phyloP scores from a whole-genome alignment of 2,113 vertebrate genomes.

The Paramisgurnus dabryanus region DNA sequence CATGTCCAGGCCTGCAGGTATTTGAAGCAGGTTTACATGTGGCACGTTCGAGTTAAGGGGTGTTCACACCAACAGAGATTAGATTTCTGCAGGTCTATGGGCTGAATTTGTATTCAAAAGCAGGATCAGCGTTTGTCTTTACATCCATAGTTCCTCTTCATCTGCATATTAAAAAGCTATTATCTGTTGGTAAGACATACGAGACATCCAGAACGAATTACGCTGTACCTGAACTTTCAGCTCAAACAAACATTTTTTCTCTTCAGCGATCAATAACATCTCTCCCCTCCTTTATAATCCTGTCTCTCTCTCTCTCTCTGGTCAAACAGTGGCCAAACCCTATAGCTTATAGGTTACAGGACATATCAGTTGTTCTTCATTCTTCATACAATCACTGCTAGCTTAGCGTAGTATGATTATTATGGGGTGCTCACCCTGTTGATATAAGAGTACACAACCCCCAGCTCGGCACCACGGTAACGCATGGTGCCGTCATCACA shows the following conservation, averaged over 20 bases:
- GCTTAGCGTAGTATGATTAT: constrained; percentile 24
- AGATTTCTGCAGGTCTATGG: background rate
- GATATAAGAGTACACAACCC: constrained; percentile 42
- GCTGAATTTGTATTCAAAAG: too few species aligned
- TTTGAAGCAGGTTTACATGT: background rate
- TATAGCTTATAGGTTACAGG: constrained; percentile 63
- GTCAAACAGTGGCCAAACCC: constrained; percentile 72
- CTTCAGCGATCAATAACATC: constrained; percentile 15
- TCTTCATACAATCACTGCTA: constrained; percentile 6
- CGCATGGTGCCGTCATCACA: constrained; percentile 53
- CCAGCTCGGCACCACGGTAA: constrained; percentile 37
- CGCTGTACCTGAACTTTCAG: constrained; percentile 4
- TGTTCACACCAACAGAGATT: background rate
- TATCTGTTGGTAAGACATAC: background rate
- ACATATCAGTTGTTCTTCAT: constrained; percentile 42
- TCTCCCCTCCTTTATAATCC: background rate
- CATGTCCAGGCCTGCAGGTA: constrained; percentile 8
- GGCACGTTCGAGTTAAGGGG: background rate
- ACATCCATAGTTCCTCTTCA: too few species aligned
- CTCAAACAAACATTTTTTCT: constrained; percentile 13
- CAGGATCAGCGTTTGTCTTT: too few species aligned
- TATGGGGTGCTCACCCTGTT: constrained; percentile 49
- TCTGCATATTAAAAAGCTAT: background rate
- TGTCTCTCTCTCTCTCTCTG: constrained; percentile 44
- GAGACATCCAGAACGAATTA: background rate